Conservation (phyloP, 2,888 invertebrate genomes). For the Euplagia quadripunctaria region DNA sequence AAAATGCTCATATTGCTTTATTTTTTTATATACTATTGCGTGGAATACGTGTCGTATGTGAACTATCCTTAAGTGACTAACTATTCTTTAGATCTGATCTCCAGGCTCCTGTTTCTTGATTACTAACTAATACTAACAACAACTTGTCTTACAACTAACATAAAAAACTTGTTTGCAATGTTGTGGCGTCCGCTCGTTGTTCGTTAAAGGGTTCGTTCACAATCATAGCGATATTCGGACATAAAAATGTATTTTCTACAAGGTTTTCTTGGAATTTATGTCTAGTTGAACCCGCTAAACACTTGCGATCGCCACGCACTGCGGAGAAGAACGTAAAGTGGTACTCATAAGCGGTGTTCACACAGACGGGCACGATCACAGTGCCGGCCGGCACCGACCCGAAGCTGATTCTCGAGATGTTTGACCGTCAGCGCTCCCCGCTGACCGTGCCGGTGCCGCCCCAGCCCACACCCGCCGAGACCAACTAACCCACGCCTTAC, state of each 20-base stretch:
- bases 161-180: slow-evolving; percentile 66
- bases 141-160: slow-evolving; percentile 51
- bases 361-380: slow-evolving; percentile 86
- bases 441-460: slow-evolving; percentile 79
- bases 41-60: slow-evolving; percentile 13
- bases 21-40: neutral
- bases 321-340: slow-evolving; percentile 82
- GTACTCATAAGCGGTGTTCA: slow-evolving; percentile 77
- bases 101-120: slow-evolving; percentile 24
- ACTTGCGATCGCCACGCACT: slow-evolving; percentile 78
- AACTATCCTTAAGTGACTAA: slow-evolving; percentile 24
- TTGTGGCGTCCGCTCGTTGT: slow-evolving; percentile 84
- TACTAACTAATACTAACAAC: slow-evolving; percentile 33
- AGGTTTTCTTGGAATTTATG: slow-evolving; percentile 39
- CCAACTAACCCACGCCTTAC: slow-evolving; percentile 50
- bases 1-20: neutral
- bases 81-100: slow-evolving; percentile 33
- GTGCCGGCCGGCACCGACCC: slow-evolving; percentile 86
- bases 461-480: slow-evolving; percentile 57
- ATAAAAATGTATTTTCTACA: slow-evolving; percentile 20
- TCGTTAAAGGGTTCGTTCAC: slow-evolving; percentile 56
- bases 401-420: slow-evolving; percentile 86
- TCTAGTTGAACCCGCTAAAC: slow-evolving; percentile 57
- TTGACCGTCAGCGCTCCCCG: slow-evolving; percentile 83
- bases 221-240: slow-evolving; percentile 36